phyloP scores from a whole-genome alignment of 1,140 invertebrate species.

The Bombus huntii region DNA sequence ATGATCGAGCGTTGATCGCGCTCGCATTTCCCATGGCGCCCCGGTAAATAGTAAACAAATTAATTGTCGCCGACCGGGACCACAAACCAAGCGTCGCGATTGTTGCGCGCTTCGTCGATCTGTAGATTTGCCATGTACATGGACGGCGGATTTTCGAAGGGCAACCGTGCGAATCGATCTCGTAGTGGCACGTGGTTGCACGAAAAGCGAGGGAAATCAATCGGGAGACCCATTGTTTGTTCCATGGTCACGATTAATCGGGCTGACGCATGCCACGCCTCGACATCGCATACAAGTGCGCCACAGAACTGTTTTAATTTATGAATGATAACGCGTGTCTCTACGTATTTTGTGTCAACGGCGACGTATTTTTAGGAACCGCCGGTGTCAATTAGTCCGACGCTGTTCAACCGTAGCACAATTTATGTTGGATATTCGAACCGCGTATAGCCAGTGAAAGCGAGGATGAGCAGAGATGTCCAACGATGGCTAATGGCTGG shows the following conservation, averaged over 20 bases:
- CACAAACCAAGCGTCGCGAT: constrained; percentile 74
- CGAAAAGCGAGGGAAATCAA: constrained; percentile 44
- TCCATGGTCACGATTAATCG: constrained; percentile 9
- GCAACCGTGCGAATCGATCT: constrained; percentile 62
- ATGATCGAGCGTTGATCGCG: constrained; percentile 28
- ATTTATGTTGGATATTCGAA: too few species aligned
- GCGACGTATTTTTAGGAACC: neutral
- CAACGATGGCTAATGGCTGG: too few species aligned
- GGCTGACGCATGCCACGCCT: neutral
- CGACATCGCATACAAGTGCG: neutral
- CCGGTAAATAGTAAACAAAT: constrained; percentile 76
- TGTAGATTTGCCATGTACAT: constrained; percentile 19
- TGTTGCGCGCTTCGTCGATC: constrained; percentile 51
- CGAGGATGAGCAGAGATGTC: too few species aligned
- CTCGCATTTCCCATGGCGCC: constrained; percentile 5
- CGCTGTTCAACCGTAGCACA: too few species aligned
- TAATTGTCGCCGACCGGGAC: constrained; percentile 65
- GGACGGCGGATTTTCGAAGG: constrained; percentile 54
- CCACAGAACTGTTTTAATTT: neutral
- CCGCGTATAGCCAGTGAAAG: too few species aligned
- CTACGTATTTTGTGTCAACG: neutral
- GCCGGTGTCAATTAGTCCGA: too few species aligned
- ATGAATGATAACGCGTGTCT: neutral
- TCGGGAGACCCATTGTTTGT: constrained; percentile 22
- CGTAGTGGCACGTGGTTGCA: constrained; percentile 38